Base-by-base conservation (phyloP, 2,797 vertebrate genomes). In the Crenuchus spilurus region DNA sequence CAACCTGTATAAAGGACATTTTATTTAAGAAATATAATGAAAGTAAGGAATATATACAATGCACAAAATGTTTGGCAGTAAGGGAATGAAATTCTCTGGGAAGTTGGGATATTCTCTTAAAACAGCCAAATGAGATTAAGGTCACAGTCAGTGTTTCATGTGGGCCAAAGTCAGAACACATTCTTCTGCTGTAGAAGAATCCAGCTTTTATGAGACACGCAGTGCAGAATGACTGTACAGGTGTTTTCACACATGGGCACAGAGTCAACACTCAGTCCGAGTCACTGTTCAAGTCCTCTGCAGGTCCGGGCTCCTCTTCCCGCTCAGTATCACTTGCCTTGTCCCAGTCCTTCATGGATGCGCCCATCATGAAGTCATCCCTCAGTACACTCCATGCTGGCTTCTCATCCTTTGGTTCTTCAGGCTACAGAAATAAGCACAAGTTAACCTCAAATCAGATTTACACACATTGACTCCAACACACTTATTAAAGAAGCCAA, bases 341-440 rank as follows among this genome's bases (percentile, higher is more conserved):
- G 91, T 99, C 97, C 97, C 97, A 99, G 90, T 99, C 97, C 82
- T 95, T 98, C 97, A 99, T 99, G 48, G 93, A 90, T 0, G 96
- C 95, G 24, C 95, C 96, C 95, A 98, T 96, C 97, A 98, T 98
- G 88, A 95, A 98, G 82, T 98, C 95, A 1, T 99, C 97, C 18
- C 91, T 94, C 30, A 99, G 86, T 75, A 97, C 94, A 4, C 88
- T 94, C 97, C 97, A 99, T 1, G 90, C 87, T 0, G 97, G 92
- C 14, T 85, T 86, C 33, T 94, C 91, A 55, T 92, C 91, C 9
- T 88, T 87, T n/a, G 86, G 87, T 3, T 42, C 80, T 31, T 83
- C 67, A 63, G 72, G 74, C 92, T 94, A 14, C 20, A 70, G 22
- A 20, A 1, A 75, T 31, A 9, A 54, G 39, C 20, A 46, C 20